Evolutionary conservation across 2,113 vertebrate species (phyloP).

Genomic region (Todiramphus saurophagus): DNA sequence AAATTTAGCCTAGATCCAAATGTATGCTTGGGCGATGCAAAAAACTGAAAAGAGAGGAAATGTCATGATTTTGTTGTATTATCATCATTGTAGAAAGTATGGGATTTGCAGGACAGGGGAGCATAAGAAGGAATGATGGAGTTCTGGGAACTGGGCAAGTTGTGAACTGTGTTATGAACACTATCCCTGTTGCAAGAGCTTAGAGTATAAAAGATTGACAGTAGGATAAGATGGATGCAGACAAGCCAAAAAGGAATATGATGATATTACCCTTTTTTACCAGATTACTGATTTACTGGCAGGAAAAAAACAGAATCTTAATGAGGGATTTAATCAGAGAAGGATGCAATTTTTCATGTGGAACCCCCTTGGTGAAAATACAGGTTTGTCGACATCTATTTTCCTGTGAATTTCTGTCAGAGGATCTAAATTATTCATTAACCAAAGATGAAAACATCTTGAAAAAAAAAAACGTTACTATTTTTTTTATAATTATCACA

Average conservation of each 20-base stretch:
- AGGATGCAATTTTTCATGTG: constrained; percentile 37
- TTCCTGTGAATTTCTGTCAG: constrained; percentile 9
- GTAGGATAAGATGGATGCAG: background rate
- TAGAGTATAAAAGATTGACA: background rate
- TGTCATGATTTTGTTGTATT: background rate
- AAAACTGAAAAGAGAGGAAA: background rate
- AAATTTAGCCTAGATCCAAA: background rate
- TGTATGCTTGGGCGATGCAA: background rate
- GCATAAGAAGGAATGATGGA: background rate
- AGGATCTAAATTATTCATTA: background rate
- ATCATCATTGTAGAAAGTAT: background rate
- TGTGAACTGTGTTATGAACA: background rate
- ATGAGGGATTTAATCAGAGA: constrained; percentile 48
- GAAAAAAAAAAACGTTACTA: background rate
- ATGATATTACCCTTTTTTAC: constrained; percentile 1
- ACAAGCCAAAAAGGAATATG: background rate
- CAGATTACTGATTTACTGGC: constrained; percentile 50
- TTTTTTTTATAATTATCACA: background rate
- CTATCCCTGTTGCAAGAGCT: background rate
- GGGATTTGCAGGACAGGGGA: background rate
- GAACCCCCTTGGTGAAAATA: background rate
- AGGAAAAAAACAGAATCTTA: constrained; percentile 40
- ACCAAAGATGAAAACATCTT: background rate
- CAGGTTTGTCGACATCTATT: background rate
- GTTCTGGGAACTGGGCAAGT: background rate